Evolutionary conservation across 2,888 invertebrate genomes (phyloP).

Genomic region (Noctuana brunneofusca): DNA sequence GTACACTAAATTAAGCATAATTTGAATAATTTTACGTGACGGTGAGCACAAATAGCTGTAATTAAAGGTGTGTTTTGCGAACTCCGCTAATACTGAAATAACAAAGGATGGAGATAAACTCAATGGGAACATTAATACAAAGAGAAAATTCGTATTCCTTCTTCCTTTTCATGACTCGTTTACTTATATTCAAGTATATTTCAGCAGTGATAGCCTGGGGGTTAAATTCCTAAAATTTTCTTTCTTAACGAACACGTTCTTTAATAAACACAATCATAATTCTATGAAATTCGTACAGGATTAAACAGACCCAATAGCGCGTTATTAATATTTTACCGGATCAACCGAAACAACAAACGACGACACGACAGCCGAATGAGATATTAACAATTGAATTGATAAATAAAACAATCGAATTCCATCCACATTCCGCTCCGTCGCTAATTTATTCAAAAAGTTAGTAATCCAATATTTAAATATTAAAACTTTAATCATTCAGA

Average conservation of each 20-base stretch:
- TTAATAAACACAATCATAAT: not conserved
- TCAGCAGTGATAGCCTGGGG: not conserved
- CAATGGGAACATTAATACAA: constrained; percentile 34
- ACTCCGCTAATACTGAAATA: constrained; percentile 53
- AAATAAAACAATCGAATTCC: constrained; percentile 63
- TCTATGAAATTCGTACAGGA: constrained; percentile 41
- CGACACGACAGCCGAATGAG: constrained; percentile 55
- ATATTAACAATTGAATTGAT: constrained; percentile 66
- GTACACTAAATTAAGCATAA: constrained; percentile 73
- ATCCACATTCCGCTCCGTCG: constrained; percentile 50
- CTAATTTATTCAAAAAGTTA: constrained; percentile 64
- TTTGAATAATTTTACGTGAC: constrained; percentile 77
- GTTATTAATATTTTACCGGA: constrained; percentile 50
- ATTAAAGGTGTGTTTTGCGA: constrained; percentile 66
- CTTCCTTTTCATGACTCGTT: constrained; percentile 14
- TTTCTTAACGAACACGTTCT: not conserved
- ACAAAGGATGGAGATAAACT: constrained; percentile 37
- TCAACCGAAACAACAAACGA: constrained; percentile 53
- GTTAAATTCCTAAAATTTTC: no score
- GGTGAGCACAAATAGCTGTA: constrained; percentile 72
- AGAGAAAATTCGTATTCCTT: constrained; percentile 21
- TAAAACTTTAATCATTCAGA: constrained; percentile 56
- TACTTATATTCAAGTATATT: constrained; percentile 1
- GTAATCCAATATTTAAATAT: constrained; percentile 62
- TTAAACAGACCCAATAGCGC: constrained; percentile 49